Evolutionary conservation across 2,113 vertebrate genomes (phyloP), one percentile per base, ranked within the genome.

Genomic region (Gila orcuttii): DNA sequence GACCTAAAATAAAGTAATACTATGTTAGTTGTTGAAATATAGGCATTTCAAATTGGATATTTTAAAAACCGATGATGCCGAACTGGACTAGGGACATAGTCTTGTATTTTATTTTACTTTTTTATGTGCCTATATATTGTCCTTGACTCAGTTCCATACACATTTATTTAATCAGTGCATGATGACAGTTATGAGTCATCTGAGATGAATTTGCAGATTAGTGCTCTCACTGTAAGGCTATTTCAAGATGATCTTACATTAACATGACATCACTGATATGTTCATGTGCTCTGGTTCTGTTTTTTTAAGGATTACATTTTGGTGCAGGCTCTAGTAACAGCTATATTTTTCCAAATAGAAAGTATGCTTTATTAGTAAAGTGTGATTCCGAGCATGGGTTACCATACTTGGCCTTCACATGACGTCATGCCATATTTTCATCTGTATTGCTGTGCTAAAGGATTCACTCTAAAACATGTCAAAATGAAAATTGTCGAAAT

Each of bases 101-200:
- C 23, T 80, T 45, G 23, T 12, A 45, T 11, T 47, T n/a, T 50
- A 50, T 33, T 28, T 31, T 13, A 17, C 8, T 25, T 31, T 47
- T 45, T 57, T 66, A 12, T 8, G 55, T 57, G 7, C 19, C 55
- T 57, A 57, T 19, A 6, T 19, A 19, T 39, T 60, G 33, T 60
- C 11, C 3, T 7, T 36, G 52, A 74, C 50, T 81, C 50, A 60
- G 2, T 86, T n/a, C 33, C 1, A 23, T 81, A 62, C 57, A 79
- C 57, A 21, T 76, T 42, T 36, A 73, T 23, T 74, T 60, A 80
- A 80, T 55, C 42, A 83, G 84, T 57, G 39, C 64, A 17, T 69
- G 85, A 71, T 86, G 84, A 84, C 80, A 64, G 19, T 79, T 55
- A 57, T 86, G 81, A 86, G 85, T 88, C 85, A 86, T 81, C 36